Evolutionary conservation across 2,797 vertebrate species (phyloP).

Genomic region (Acridotheres tristis): DNA sequence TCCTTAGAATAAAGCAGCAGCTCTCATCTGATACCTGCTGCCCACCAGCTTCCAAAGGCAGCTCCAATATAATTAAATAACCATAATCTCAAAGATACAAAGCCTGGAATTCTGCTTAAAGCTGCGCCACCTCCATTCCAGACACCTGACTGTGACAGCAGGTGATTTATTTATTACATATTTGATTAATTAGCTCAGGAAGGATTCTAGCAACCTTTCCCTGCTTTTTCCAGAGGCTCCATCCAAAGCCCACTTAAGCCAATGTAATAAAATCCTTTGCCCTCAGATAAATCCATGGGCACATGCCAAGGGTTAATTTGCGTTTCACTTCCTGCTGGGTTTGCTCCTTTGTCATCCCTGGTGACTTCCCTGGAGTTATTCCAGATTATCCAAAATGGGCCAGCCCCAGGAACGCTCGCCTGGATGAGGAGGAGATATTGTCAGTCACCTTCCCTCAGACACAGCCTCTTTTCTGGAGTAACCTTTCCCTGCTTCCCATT

Average conservation of each 20-base stretch:
- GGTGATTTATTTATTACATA: constrained; percentile 25
- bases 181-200: constrained; percentile 47
- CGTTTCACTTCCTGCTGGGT: neutral
- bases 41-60: neutral
- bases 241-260: constrained; percentile 44
- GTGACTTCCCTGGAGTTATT: neutral
- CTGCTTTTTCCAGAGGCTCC: constrained; percentile 17
- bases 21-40: constrained; percentile 22
- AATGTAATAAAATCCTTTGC: constrained; percentile 40
- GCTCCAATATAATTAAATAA: constrained; percentile 47
- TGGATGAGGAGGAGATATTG: neutral
- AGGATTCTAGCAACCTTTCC: neutral
- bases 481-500: neutral
- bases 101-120: constrained; percentile 22
- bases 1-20: constrained; percentile 3
- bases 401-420: neutral
- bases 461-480: neutral
- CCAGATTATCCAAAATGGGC: constrained; percentile 7
- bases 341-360: neutral
- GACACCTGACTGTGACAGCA: neutral
- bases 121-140: neutral
- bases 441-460: neutral
- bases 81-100: neutral
- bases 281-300: constrained; percentile 32
- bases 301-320: constrained; percentile 46